Percentiles rank a stretch among this genome's conserved stretches.
Evolutionary conservation across 2,888 invertebrate genomes (phyloP).

Genomic region (Rhingia rostrata): DNA sequence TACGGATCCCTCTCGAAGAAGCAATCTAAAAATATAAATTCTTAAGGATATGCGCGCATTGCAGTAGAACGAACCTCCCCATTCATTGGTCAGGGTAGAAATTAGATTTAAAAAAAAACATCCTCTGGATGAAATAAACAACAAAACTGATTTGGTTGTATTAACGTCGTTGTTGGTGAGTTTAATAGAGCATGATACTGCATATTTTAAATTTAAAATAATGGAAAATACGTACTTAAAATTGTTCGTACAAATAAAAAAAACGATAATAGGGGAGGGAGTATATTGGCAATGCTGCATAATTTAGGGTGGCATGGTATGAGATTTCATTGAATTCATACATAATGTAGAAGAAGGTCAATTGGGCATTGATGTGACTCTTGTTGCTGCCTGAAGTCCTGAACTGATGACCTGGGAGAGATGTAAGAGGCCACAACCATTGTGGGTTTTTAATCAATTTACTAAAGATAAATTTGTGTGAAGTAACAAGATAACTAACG

Average conservation of each 20-base stretch:
- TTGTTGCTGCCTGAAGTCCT: constrained; percentile 2
- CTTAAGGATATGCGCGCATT: constrained; percentile 48
- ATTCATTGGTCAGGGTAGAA: neutral
- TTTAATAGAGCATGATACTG: neutral
- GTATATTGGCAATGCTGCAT: no score
- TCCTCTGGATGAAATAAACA: no score
- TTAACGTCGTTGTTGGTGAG: neutral
- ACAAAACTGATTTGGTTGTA: no score
- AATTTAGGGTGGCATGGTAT: no score
- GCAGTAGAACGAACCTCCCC: constrained; percentile 23
- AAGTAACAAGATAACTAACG: neutral
- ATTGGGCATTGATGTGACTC: constrained; percentile 32
- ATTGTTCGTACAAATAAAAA: no score
- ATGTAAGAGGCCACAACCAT: neutral
- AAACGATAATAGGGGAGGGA: no score
- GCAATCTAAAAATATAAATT: constrained; percentile 37
- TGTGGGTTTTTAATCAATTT: neutral
- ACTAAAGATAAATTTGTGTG: neutral
- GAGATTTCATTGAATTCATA: constrained; percentile 15
- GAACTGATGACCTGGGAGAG: constrained; percentile 37
- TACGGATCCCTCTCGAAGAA: neutral
- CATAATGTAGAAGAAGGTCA: constrained; percentile 59
- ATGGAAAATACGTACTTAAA: neutral
- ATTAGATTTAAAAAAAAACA: neutral
- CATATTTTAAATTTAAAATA: neutral